Evolutionary conservation across 1,140 invertebrate species (phyloP), one percentile per base, ranked within the genome.

Genomic region (Bombus ignitus): DNA sequence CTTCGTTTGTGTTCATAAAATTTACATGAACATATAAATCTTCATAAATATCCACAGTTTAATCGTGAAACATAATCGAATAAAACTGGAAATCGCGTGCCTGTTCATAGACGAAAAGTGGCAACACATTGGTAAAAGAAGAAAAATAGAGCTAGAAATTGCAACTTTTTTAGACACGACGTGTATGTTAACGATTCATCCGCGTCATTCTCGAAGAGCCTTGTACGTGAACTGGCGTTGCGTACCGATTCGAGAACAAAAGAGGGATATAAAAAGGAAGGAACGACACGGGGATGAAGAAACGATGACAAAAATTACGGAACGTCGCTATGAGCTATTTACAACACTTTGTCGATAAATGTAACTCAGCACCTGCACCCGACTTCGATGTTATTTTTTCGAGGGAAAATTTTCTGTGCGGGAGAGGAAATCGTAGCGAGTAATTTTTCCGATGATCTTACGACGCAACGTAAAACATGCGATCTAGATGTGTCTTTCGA

Each of bases 401-500:
- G 85, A 90, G 85, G 73, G 81, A 72, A 47, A 42, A 65, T 76
- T 85, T 87, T 47, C 37, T 13, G 18, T 76, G 79, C 32, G 28
- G 39, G 65, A 77, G 22, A 47, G 59, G 28, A 74, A 70, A 59
- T 25, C 57, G 83, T 78, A 78, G 62, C 32, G 73, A 80, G 76
- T 79, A 83, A 73, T 35, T 1, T 91, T 86, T 89, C 81, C 81
- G 88, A 87, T 42, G 57, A 86, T 91, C 65, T 91, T 85, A 85
- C 84, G 77, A 42, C 79, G 73, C 86, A 35, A 81, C 82, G 76
- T 83, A 76, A 86, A 76, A 86, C 83, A 79, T 75, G 86, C 75
- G 85, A 77, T 71, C 39, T 91, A 87, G 83, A 88, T 89, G 88
- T 89, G 90, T 92, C 88, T 91, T 91, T 92, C 89, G 84, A 86